Conservation (phyloP, 2,113 vertebrate genomes). For the Elachura formosa region DNA sequence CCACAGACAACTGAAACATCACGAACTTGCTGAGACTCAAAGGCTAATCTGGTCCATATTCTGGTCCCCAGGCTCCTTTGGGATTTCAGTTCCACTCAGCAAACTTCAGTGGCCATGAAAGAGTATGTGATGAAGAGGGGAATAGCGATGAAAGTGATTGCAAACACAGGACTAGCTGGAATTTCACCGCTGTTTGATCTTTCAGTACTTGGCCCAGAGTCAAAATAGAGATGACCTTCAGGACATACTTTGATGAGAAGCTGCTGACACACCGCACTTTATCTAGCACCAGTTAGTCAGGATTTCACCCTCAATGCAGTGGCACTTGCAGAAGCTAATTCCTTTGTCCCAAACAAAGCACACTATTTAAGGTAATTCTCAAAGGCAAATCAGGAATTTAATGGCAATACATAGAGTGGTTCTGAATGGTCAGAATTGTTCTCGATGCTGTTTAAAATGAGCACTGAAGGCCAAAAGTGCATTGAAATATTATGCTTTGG, state of each 20-base stretch:
- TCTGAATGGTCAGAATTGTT: neutral
- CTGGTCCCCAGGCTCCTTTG: neutral
- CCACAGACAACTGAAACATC: neutral
- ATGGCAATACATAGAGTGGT: neutral
- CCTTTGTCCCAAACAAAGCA: neutral
- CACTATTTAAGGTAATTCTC: neutral
- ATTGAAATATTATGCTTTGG: neutral
- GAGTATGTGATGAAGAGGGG: fast-evolving
- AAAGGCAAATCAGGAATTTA: neutral
- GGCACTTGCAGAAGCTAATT: neutral
- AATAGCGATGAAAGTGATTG: neutral
- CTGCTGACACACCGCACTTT: neutral
- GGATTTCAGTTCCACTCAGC: neutral
- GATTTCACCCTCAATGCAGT: neutral
- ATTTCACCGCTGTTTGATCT: neutral
- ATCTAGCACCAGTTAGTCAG: neutral
- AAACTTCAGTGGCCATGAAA: neutral
- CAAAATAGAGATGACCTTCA: neutral
- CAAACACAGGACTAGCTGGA: neutral
- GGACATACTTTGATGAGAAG: neutral
- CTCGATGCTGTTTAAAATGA: neutral
- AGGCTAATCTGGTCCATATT: neutral
- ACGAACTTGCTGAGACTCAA: neutral
- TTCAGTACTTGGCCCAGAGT: neutral
- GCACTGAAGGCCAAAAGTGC: neutral